phyloP scores from a whole-genome alignment of 2,797 vertebrate species.

The Mionectes olivaceus region DNA sequence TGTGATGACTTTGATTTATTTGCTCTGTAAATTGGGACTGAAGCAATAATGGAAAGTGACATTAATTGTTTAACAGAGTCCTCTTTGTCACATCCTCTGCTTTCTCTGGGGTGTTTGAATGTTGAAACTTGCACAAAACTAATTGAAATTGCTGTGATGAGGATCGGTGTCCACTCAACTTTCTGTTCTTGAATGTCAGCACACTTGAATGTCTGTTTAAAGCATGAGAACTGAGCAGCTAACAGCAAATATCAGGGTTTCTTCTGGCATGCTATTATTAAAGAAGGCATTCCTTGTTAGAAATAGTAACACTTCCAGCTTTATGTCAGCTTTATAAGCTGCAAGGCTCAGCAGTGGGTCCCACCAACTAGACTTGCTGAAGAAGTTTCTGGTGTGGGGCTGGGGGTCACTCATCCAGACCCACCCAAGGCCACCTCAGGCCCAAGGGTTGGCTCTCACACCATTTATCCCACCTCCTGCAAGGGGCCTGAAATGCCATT shows the following conservation, averaged over 20 bases:
- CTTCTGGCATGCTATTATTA: slow-evolving; percentile 34
- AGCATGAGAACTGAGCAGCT: slow-evolving; percentile 33
- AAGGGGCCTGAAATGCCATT: neutral
- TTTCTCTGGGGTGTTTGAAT: slow-evolving; percentile 83
- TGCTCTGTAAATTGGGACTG: slow-evolving; percentile 91
- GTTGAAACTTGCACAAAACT: slow-evolving; percentile 81
- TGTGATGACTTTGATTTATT: slow-evolving; percentile 91
- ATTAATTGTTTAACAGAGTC: slow-evolving; percentile 91
- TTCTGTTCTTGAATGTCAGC: slow-evolving; percentile 66
- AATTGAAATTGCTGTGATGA: slow-evolving; percentile 85
- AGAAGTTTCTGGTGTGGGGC: neutral
- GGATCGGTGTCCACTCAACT: slow-evolving; percentile 74
- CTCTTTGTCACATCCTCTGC: slow-evolving; percentile 84
- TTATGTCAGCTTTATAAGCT: neutral
- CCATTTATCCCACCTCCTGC: neutral
- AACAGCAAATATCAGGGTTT: slow-evolving; percentile 66
- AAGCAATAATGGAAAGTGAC: slow-evolving; percentile 91
- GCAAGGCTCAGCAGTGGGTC: neutral
- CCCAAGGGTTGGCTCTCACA: neutral
- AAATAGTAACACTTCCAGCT: slow-evolving; percentile 16
- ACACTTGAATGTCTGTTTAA: slow-evolving; percentile 56
- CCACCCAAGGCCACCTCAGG: rapidly evolving
- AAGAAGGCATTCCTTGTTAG: slow-evolving; percentile 50
- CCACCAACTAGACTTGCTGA: neutral
- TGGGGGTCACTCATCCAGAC: neutral